A percentile compares a stretch with the other conserved stretches of the same genome.
Conservation (phyloP, 2,888 invertebrate species). For the Nomada fucata region DNA sequence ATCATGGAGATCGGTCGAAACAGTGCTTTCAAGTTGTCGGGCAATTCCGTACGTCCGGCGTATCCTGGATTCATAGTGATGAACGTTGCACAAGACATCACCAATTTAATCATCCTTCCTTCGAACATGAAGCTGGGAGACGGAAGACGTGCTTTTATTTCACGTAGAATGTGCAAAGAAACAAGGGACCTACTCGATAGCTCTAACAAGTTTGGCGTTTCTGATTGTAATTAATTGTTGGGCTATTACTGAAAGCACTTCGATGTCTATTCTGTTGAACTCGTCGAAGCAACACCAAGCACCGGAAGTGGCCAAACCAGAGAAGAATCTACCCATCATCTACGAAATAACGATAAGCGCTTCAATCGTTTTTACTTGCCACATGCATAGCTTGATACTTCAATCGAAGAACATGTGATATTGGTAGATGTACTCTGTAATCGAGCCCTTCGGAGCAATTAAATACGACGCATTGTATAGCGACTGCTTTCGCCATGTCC, state of each 20-base stretch:
- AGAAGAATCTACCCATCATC: slow-evolving; percentile 97
- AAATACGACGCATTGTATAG: slow-evolving; percentile 96
- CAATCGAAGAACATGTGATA: neutral
- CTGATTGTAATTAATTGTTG: slow-evolving; percentile 95
- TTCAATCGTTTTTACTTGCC: neutral
- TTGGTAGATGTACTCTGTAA: slow-evolving; percentile 83
- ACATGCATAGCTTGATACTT: neutral
- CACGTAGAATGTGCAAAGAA: neutral
- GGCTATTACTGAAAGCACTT: slow-evolving; percentile 95
- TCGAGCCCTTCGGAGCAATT: slow-evolving; percentile 94
- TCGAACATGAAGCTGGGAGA: slow-evolving; percentile 92
- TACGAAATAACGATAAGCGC: slow-evolving; percentile 74
- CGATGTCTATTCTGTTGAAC: slow-evolving; percentile 95
- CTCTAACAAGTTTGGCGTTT: slow-evolving; percentile 91
- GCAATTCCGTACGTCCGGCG: slow-evolving; percentile 94
- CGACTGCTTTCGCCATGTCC: slow-evolving; percentile 94
- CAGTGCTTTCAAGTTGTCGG: slow-evolving; percentile 94
- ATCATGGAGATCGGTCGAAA: slow-evolving; percentile 96
- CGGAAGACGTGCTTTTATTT: neutral
- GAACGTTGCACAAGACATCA: slow-evolving; percentile 92
- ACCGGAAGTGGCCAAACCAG: slow-evolving; percentile 94
- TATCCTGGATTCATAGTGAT: slow-evolving; percentile 98
- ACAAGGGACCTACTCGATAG: slow-evolving; percentile 83
- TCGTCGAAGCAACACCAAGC: slow-evolving; percentile 98
- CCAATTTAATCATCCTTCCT: slow-evolving; percentile 93